A percentile compares a stretch with the other conserved stretches of the same genome.
phyloP scores from a whole-genome alignment of 2,888 invertebrate species.

The Plagodis pulveraria region DNA sequence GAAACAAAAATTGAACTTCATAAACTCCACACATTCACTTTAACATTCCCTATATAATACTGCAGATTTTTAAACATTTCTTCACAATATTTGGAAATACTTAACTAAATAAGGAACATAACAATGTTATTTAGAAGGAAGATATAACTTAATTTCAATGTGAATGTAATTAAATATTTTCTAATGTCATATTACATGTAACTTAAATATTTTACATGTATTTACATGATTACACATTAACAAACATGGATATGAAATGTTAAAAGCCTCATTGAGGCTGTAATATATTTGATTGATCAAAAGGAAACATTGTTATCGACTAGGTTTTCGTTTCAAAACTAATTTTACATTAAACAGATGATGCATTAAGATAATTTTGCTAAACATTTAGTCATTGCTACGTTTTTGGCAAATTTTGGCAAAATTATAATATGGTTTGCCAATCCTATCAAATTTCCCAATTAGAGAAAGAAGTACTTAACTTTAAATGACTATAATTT shows the following conservation, averaged over 20 bases:
- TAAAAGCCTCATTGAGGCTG: constrained; percentile 59
- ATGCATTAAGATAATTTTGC: constrained; percentile 57
- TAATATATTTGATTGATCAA: constrained; percentile 27
- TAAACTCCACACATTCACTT: constrained; percentile 26
- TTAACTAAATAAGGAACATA: constrained; percentile 17
- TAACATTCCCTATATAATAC: constrained; percentile 39
- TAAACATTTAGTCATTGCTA: constrained; percentile 58
- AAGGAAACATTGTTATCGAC: constrained; percentile 45
- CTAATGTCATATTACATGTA: too few relatives aligned
- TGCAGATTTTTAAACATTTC: constrained; percentile 27
- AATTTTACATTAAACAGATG: constrained; percentile 55
- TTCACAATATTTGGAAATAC: constrained; percentile 19
- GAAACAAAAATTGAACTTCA: constrained; percentile 5
- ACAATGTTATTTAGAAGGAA: constrained; percentile 5
- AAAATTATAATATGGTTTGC: constrained; percentile 59
- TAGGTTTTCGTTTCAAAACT: constrained; percentile 58
- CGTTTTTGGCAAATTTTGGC: constrained; percentile 81
- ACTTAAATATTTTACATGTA: too few relatives aligned
- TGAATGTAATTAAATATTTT: background rate
- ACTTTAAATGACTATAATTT: constrained; percentile 5
- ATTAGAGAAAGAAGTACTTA: constrained; percentile 3
- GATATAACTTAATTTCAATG: background rate
- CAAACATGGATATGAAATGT: too few relatives aligned
- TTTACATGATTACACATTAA: too few relatives aligned
- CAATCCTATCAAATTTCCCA: constrained; percentile 32